These are phyloP conservation scores for Allacma fusca DNA, from an alignment of 2,888 invertebrate species.

Conservation along the genomic window DNA sequence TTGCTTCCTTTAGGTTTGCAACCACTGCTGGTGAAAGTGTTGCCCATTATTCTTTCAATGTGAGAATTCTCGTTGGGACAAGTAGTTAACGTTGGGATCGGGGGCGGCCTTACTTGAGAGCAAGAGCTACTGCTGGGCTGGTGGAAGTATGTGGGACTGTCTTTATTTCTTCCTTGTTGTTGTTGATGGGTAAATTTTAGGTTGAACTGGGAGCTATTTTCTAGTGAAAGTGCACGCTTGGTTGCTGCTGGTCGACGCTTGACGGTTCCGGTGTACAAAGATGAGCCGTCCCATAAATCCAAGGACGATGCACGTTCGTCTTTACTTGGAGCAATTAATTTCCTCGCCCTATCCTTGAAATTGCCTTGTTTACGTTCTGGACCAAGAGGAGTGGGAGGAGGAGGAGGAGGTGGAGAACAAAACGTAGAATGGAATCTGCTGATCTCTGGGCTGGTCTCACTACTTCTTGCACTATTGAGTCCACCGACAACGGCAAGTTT, in stretches of 20 bases:
- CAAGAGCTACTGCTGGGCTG: background rate
- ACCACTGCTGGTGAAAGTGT: slow-evolving; percentile 50
- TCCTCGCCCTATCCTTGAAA: slow-evolving; percentile 42
- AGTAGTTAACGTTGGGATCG: slow-evolving; percentile 39
- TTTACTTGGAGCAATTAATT: slow-evolving; percentile 56
- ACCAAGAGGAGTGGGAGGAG: slow-evolving; percentile 11
- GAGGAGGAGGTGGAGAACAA: slow-evolving; percentile 32
- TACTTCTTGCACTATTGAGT: slow-evolving; percentile 17
- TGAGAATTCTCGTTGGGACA: slow-evolving; percentile 45
- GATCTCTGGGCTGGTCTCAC: background rate
- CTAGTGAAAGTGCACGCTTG: slow-evolving; percentile 24
- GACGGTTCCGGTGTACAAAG: slow-evolving; percentile 47
- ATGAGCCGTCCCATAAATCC: slow-evolving; percentile 56
- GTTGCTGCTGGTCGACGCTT: slow-evolving; percentile 40
- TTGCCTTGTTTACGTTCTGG: slow-evolving; percentile 46
- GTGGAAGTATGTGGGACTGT: background rate
- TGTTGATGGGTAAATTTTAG: slow-evolving; percentile 25
- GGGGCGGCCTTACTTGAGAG: background rate
- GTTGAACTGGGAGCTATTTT: slow-evolving; percentile 30
- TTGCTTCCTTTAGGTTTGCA: background rate
- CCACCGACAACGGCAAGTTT: background rate
- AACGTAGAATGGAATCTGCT: background rate
- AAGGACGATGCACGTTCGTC: slow-evolving; percentile 37
- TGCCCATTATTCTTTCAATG: slow-evolving; percentile 54
- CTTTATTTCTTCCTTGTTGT: background rate